Evolutionary conservation across 2,797 vertebrate species (phyloP).

Genomic region (Agapornis canus): DNA sequence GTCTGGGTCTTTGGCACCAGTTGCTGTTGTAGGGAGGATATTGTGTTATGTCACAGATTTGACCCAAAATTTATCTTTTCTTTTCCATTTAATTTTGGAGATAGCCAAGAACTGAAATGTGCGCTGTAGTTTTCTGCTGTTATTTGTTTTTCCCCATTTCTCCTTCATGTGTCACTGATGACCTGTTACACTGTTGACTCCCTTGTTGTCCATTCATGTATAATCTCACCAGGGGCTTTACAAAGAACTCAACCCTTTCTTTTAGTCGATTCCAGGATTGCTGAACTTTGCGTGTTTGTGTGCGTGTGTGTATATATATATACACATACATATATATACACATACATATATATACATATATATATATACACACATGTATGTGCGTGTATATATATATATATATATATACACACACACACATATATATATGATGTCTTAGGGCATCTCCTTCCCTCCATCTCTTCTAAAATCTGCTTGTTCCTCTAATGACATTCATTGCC

Average conservation of each 20-base stretch:
- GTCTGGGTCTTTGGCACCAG: neutral
- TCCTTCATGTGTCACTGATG: neutral
- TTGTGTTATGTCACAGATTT: neutral
- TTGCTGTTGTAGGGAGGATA: neutral
- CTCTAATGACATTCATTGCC: neutral
- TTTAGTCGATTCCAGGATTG: neutral
- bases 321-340: too few species aligned
- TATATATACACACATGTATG: neutral
- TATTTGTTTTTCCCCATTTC: neutral
- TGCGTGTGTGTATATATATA: neutral
- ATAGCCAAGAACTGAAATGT: neutral
- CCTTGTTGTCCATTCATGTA: neutral
- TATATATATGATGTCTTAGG: neutral
- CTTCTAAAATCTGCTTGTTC: neutral
- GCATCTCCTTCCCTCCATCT: neutral
- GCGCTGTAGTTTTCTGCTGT: neutral
- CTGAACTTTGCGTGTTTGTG: neutral
- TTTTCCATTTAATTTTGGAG: neutral
- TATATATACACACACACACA: too few species aligned
- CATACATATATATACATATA: too few species aligned
- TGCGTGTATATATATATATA: neutral
- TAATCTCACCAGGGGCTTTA: neutral
- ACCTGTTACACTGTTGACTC: neutral
- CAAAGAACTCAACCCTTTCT: neutral
- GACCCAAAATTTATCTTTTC: neutral